Base-by-base conservation (phyloP, 2,797 vertebrate species). In the Pempheris klunzingeri region DNA sequence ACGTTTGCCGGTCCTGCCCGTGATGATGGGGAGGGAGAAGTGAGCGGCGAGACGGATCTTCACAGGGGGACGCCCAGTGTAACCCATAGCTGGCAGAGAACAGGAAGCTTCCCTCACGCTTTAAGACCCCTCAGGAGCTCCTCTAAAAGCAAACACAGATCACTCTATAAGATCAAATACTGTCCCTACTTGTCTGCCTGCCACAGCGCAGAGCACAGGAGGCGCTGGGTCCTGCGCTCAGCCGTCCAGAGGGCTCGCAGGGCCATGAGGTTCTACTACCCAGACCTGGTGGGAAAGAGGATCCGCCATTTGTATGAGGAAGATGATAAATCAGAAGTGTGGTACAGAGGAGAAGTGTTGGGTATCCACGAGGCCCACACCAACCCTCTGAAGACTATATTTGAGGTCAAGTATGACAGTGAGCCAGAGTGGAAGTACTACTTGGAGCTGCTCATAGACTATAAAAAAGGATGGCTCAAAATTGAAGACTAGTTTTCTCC, bases 351-450 rank as follows among this genome's bases (percentile, higher is more conserved):
- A 9, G 87, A 93, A 71, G 96, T 97, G 62, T 54, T 96, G 61
- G 69, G 94, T 0, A 74, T 96, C 22, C 95, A 97, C 0, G 93
- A 96, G 74, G 90, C 84, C 32, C 88, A 96, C 82, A 61, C 71
- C 7, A 94, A 96, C 80, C 96, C 95, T 1, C 85, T 96, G 6
- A 95, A 97, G 85, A 96, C 95, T 0, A 90, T 97, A 68, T 97
- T 94, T 64, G 96, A 96, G 85, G 96, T 97, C 59, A 81, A 91
- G 62, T 97, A 97, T 14, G 96, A 97, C 87, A 95, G 94, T 1
- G 96, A 97, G 78, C 96, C 96, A 0, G 96, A 95, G 60, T 96
- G 96, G 95, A 95, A 93, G 78, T 96, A 96, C 93, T 96, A 95
- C 87, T 92, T 96, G 47, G 96, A 96, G 91, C 93, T 97, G 84